Evolutionary conservation across 2,113 vertebrate species (phyloP).

Genomic region (Myiozetetes cayanensis): DNA sequence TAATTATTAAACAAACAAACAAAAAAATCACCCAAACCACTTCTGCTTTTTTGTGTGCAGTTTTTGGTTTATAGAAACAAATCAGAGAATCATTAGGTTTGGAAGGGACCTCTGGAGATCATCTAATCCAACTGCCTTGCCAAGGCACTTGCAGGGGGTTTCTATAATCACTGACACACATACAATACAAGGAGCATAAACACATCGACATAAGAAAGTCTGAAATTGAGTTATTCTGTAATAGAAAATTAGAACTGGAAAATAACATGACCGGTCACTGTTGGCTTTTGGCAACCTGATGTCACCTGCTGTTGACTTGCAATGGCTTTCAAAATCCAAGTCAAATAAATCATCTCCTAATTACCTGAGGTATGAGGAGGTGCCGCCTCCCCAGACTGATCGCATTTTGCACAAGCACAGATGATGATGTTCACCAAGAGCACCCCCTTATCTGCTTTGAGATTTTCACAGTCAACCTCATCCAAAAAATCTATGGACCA

Average conservation of each 20-base stretch:
- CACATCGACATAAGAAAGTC: accelerated
- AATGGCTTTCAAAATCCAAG: neutral
- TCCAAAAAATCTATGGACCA: neutral
- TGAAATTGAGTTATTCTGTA: neutral
- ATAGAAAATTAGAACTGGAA: neutral
- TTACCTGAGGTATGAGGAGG: neutral
- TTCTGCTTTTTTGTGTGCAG: neutral
- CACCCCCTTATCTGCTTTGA: neutral
- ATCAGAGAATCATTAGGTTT: neutral
- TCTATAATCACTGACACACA: neutral
- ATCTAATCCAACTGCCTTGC: neutral
- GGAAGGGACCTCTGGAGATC: neutral
- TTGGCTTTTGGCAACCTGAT: neutral
- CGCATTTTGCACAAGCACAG: neutral
- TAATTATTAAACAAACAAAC: neutral
- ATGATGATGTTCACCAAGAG: neutral
- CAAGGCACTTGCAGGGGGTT: neutral
- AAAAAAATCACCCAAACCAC: neutral
- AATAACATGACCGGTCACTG: neutral
- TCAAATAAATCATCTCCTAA: neutral
- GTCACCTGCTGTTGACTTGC: neutral
- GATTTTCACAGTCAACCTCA: neutral
- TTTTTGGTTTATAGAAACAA: neutral
- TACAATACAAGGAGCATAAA: neutral
- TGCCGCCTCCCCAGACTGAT: accelerated